Base-by-base conservation (phyloP, 2,113 vertebrate species). In the Rhegmatorhina hoffmannsi region DNA sequence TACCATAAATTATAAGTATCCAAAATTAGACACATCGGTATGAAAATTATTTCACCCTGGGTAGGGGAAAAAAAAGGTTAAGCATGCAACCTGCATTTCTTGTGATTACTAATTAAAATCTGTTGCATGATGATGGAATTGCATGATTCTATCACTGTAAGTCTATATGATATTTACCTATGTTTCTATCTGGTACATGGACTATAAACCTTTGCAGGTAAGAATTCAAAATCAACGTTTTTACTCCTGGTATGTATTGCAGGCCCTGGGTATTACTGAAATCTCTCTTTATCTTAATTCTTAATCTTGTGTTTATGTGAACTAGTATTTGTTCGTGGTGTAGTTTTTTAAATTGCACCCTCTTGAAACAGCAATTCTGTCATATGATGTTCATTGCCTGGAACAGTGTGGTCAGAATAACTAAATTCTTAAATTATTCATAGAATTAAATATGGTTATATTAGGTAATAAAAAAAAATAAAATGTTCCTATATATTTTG, bases 31-130 rank as follows among this genome's bases (percentile, higher is more conserved):
- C 5, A 13, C 2, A 58, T 74, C 3, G 11, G 5, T 68, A 60
- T 72, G 31, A 89, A 88, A 90, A 72, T 52, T 6, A 84, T 25
- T 67, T 89, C 16, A 52, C 31, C 6, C 7, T 50, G 33, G 29
- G 12, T 6, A 55, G 28, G 3, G 4, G 4, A 6, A 10, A 55
- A 21, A 29, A 60, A 24, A 2, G 1, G 1, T 21, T 10, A 49
- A 78, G 3, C 7, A 31, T 10, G 23, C 9, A 63, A 52, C n/a
- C 9, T 70, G 2, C 8, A 26, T 83, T 86, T 93, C 17, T 38
- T 59, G 29, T 80, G 49, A 38, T 17, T 9, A 10, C 8, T 59
- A 17, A 26, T 50, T 43, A 40, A 63, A 50, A 43, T 50, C 44
- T 89, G 12, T 84, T 70, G 25, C 3, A 12, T 4, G 4, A 40